phyloP scores from a whole-genome alignment of 2,113 vertebrate genomes.

The Sylvilagus bachmani region DNA sequence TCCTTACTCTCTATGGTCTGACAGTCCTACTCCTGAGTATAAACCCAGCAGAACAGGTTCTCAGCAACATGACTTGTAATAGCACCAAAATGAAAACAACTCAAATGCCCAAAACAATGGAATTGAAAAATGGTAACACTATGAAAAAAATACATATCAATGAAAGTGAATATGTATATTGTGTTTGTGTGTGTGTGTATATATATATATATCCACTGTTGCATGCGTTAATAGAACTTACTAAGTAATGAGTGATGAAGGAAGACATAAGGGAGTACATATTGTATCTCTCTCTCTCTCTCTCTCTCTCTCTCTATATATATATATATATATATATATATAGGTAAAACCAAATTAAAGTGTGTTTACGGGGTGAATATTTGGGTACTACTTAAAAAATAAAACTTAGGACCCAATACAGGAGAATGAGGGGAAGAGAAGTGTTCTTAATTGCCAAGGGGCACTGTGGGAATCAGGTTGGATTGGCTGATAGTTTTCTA shows the following conservation, averaged over 20 bases:
- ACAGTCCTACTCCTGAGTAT: not conserved
- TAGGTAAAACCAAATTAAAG: not conserved
- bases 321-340: not conserved
- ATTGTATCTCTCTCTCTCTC: too few species aligned
- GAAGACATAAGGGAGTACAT: not conserved
- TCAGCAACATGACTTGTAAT: not conserved
- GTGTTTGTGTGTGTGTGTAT: rapidly evolving
- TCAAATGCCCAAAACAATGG: not conserved
- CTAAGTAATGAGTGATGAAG: not conserved
- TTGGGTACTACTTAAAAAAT: not conserved
- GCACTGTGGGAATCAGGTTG: rapidly evolving
- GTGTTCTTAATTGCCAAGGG: not conserved
- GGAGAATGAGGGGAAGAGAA: not conserved
- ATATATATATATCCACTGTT: too few species aligned
- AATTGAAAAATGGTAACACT: not conserved
- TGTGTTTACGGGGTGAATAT: not conserved
- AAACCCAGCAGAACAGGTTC: not conserved
- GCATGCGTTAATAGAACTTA: rapidly evolving
- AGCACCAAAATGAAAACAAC: not conserved
- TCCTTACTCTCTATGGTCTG: not conserved
- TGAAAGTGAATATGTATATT: not conserved
- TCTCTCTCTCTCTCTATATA: too few species aligned
- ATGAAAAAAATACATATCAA: not conserved
- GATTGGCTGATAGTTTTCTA: not conserved
- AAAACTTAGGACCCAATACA: not conserved